A percentile compares a stretch with the other conserved stretches of the same genome.
phyloP scores from a whole-genome alignment of 1,140 invertebrate species.

The Penaeus indicus region DNA sequence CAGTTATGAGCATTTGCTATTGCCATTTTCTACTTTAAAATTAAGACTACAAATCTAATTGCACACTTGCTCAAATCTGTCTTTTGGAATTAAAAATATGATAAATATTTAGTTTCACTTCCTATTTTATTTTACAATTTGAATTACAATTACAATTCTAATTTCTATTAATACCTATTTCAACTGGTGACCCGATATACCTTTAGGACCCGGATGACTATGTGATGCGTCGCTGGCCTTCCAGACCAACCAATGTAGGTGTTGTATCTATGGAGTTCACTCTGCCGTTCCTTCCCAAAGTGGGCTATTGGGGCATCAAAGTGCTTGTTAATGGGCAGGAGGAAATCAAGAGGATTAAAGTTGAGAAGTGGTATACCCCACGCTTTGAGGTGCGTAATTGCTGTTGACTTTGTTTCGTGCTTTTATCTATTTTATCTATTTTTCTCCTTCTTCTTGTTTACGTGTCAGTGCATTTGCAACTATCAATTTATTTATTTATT shows the following conservation, averaged over 20 bases:
- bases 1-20: no score
- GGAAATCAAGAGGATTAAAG: slow-evolving; percentile 71
- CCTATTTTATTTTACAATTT: no score
- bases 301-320: slow-evolving; percentile 73
- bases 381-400: slow-evolving; percentile 70
- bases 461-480: no score
- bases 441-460: no score
- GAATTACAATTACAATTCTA: slow-evolving; percentile 27
- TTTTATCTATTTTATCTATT: neutral
- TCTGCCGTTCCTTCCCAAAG: slow-evolving; percentile 68
- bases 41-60: no score
- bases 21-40: no score
- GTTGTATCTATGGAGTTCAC: slow-evolving; percentile 66
- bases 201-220: slow-evolving; percentile 72
- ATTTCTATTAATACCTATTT: neutral
- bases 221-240: slow-evolving; percentile 74
- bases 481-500: no score
- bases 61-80: no score
- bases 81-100: no score
- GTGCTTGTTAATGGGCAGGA: slow-evolving; percentile 71
- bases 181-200: neutral
- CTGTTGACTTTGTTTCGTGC: neutral
- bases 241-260: slow-evolving; percentile 72
- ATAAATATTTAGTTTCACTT: no score
- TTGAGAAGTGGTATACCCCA: slow-evolving; percentile 73